Percentiles rank a stretch among this genome's conserved stretches.
Evolutionary conservation across 1,140 invertebrate species (phyloP).

Genomic region (Drosophila pachea): DNA sequence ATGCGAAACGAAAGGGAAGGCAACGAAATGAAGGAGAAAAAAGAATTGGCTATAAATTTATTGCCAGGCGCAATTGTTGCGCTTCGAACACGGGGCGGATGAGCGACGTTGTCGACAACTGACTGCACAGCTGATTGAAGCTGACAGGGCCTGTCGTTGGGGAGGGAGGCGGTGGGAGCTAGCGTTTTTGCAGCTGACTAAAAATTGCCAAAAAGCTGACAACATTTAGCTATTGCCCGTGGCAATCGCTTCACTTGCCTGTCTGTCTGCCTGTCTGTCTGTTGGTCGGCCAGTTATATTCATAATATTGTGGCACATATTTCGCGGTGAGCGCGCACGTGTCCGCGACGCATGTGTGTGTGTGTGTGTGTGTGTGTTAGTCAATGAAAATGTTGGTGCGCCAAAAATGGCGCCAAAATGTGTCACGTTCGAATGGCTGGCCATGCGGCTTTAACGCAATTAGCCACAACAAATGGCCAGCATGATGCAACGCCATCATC

Average conservation of each 20-base stretch:
- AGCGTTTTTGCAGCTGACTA: conserved; percentile 3
- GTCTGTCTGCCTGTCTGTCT: conserved; percentile 39
- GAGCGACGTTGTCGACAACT: conserved; percentile 39
- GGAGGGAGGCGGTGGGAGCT: neutral
- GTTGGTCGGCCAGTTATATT: conserved; percentile 44
- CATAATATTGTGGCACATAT: conserved; percentile 55
- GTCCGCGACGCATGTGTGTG: conserved; percentile 15
- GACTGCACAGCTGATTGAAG: conserved; percentile 64
- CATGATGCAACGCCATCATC: conserved; percentile 47
- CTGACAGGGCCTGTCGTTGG: conserved; percentile 12
- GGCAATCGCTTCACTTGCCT: conserved; percentile 47
- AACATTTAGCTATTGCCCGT: conserved; percentile 40
- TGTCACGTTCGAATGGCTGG: conserved; percentile 67
- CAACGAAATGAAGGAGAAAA: neutral
- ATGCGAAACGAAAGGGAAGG: conserved; percentile 7
- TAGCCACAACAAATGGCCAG: conserved; percentile 71
- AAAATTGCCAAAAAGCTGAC: conserved; percentile 30
- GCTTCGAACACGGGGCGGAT: conserved; percentile 42
- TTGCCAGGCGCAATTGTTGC: conserved; percentile 55
- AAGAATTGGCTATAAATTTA: conserved; percentile 62
- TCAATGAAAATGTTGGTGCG: conserved; percentile 37
- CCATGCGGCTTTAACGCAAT: conserved; percentile 71
- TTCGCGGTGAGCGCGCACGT: conserved; percentile 9
- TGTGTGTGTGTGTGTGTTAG: conserved; percentile 20
- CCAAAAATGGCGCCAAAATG: conserved; percentile 62